Evolutionary conservation across 2,797 vertebrate genomes (phyloP).

Genomic region (Neosilurus mollespiculum): DNA sequence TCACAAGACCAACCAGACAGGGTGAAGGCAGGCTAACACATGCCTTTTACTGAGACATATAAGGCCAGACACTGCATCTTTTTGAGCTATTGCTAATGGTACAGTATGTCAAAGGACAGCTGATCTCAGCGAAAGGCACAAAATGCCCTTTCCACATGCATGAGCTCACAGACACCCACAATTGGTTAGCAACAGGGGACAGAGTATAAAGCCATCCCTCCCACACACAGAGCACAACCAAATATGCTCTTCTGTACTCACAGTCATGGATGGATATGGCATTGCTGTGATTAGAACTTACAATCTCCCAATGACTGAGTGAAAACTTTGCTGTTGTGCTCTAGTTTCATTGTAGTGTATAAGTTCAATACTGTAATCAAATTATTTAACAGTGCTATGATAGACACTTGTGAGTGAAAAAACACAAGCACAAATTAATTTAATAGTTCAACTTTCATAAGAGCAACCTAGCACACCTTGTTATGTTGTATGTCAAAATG

Average conservation of each 20-base stretch:
- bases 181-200: conserved; percentile 1
- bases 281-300: background rate
- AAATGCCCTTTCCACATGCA: conserved; percentile 5
- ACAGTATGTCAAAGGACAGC: background rate
- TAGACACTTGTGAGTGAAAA: background rate
- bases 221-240: conserved; percentile 1
- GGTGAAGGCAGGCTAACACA: background rate
- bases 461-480: background rate
- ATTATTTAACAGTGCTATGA: background rate
- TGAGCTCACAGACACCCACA: background rate
- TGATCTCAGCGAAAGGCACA: background rate
- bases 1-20: background rate
- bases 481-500: background rate
- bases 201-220: background rate
- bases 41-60: background rate
- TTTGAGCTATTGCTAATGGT: background rate
- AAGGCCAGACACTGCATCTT: background rate
- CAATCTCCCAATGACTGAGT: background rate
- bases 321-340: background rate
- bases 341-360: background rate
- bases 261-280: background rate
- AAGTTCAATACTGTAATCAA: background rate
- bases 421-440: background rate
- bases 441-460: background rate
- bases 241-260: background rate